Evolutionary conservation across 2,797 vertebrate genomes (phyloP).

Genomic region (Echeneis naucrates): DNA sequence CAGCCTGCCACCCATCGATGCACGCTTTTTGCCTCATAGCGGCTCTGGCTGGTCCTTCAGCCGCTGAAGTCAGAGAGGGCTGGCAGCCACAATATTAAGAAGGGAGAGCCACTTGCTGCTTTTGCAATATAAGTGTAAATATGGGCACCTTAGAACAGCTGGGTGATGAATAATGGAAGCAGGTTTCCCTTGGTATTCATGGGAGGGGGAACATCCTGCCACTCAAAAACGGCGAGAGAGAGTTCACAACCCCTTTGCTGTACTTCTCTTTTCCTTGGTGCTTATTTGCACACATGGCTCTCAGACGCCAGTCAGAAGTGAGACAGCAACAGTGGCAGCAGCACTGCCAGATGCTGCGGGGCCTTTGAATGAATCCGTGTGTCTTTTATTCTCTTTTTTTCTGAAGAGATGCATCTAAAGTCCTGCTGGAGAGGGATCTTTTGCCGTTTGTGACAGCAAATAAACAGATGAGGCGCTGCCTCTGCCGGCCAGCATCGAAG

Average conservation of each 20-base stretch:
- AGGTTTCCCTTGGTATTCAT: slow-evolving; percentile 83
- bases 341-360: slow-evolving; percentile 41
- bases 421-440: slow-evolving; percentile 33
- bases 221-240: slow-evolving; percentile 74
- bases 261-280: slow-evolving; percentile 61
- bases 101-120: slow-evolving; percentile 77
- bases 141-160: slow-evolving; percentile 83
- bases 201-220: slow-evolving; percentile 76
- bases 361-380: slow-evolving; percentile 57
- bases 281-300: slow-evolving; percentile 56
- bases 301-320: slow-evolving; percentile 59
- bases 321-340: slow-evolving; percentile 34
- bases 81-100: slow-evolving; percentile 78
- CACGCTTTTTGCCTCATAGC: slow-evolving; percentile 74
- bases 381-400: slow-evolving; percentile 47
- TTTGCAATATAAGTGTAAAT: slow-evolving; percentile 87
- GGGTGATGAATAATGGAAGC: slow-evolving; percentile 84
- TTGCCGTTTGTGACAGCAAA: slow-evolving; percentile 56
- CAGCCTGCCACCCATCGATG: slow-evolving; percentile 71
- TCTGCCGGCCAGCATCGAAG: slow-evolving; percentile 14
- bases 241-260: slow-evolving; percentile 71
- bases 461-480: slow-evolving; percentile 45
- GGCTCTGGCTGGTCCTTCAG: slow-evolving; percentile 66
- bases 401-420: slow-evolving; percentile 45
- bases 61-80: slow-evolving; percentile 65